Conservation (phyloP, 2,113 vertebrate species). For the Chiloscyllium plagiosum region DNA sequence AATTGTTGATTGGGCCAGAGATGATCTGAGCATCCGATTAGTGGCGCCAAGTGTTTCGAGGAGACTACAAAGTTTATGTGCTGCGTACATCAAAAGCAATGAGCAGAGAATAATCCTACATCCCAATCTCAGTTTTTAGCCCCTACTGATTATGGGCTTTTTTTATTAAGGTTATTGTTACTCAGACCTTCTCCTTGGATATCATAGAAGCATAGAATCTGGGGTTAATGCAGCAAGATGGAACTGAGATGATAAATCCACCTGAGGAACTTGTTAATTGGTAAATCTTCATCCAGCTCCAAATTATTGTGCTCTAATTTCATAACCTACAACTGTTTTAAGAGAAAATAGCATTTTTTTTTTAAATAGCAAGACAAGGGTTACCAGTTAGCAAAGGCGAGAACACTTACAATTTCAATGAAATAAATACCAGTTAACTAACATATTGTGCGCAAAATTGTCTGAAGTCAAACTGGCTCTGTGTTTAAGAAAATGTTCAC, state of each 20-base stretch:
- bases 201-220: neutral
- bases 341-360: neutral
- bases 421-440: neutral
- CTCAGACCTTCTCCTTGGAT: neutral
- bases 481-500: neutral
- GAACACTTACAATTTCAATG: neutral
- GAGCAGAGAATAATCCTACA: neutral
- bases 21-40: neutral
- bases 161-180: neutral
- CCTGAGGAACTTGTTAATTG: no score
- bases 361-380: neutral
- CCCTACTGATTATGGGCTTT: neutral
- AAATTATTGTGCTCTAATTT: no score
- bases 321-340: neutral
- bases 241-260: no score
- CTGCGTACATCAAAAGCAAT: neutral
- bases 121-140: neutral
- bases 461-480: neutral
- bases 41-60: neutral
- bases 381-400: neutral
- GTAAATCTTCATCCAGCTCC: no score
- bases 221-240: no score
- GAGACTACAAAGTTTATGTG: no score
- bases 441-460: neutral
- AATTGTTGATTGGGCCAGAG: neutral